Percentiles rank a stretch among this genome's conserved stretches.
Conservation (phyloP, 1,140 invertebrate genomes). For the Scaptodrosophila lebanonensis region DNA sequence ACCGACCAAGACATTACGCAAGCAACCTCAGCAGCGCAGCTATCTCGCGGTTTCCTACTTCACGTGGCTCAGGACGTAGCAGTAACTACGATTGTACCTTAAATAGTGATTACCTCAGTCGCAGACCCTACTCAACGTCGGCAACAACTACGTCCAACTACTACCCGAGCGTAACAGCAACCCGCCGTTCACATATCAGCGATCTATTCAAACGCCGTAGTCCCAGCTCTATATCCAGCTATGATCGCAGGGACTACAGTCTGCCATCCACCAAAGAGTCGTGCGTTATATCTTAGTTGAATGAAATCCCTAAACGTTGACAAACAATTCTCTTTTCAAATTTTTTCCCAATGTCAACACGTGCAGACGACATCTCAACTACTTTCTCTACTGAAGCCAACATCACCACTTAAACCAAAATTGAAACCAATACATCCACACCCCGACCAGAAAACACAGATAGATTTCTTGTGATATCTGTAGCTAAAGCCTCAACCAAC, state of each 20-base stretch:
- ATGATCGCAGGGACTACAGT: constrained; percentile 31
- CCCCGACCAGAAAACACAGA: constrained; percentile 5
- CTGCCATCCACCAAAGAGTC: constrained; percentile 61
- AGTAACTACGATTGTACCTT: constrained; percentile 41
- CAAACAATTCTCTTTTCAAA: constrained; percentile 56
- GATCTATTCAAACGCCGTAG: constrained; percentile 64
- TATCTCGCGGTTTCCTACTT: constrained; percentile 51
- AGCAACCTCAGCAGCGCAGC: constrained; percentile 14
- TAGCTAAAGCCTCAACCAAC: constrained; percentile 29
- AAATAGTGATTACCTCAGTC: constrained; percentile 35
- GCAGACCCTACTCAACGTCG: constrained; percentile 31
- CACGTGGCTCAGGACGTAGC: constrained; percentile 16
- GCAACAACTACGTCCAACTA: constrained; percentile 25
- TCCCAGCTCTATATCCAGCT: constrained; percentile 37
- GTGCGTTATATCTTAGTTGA: constrained; percentile 69
- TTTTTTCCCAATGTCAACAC: constrained; percentile 15
- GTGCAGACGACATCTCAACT: constrained; percentile 57
- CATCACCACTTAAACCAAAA: constrained; percentile 14
- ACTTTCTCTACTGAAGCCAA: constrained; percentile 56
- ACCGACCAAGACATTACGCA: constrained; percentile 44
- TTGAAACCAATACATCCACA: neutral
- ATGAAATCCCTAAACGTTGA: constrained; percentile 21
- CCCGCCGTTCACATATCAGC: constrained; percentile 48
- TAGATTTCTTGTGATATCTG: too few relatives aligned
- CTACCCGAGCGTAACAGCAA: constrained; percentile 20